Conservation (phyloP, 2,113 vertebrate species). For the Talpa occidentalis region DNA sequence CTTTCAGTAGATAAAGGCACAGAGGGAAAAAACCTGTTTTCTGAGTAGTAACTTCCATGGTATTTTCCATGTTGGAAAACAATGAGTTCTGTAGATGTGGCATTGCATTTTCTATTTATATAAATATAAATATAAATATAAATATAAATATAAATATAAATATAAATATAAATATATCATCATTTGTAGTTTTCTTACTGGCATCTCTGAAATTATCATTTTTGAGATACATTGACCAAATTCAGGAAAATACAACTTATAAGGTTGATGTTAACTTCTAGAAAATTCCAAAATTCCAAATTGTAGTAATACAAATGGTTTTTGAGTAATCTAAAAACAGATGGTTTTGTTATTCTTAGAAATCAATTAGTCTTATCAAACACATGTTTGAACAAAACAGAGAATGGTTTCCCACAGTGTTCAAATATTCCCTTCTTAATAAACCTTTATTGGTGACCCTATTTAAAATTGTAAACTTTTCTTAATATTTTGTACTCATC, state of each 20-base stretch:
- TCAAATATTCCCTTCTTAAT: neutral
- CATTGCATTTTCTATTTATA: neutral
- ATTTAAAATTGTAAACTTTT: neutral
- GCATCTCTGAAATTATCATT: neutral
- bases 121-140: no score
- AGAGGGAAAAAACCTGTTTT: constrained; percentile 50
- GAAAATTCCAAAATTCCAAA: constrained; percentile 39
- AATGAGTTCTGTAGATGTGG: neutral
- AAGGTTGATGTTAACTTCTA: constrained; percentile 8
- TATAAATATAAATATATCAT: no score
- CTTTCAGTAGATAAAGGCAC: constrained; percentile 50
- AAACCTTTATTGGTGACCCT: neutral
- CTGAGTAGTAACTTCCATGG: neutral
- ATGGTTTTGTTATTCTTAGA: constrained; percentile 33
- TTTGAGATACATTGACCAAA: constrained; percentile 33
- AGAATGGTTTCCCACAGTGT: neutral
- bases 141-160: no score
- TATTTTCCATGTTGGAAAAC: constrained; percentile 37
- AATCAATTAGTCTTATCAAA: neutral
- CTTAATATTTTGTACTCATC: neutral
- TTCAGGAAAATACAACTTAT: constrained; percentile 6
- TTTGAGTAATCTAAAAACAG: neutral
- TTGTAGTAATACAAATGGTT: neutral
- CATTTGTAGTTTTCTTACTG: neutral
- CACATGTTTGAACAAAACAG: neutral